Base-by-base conservation (phyloP, 1,140 invertebrate species). In the Halyomorpha halys region DNA sequence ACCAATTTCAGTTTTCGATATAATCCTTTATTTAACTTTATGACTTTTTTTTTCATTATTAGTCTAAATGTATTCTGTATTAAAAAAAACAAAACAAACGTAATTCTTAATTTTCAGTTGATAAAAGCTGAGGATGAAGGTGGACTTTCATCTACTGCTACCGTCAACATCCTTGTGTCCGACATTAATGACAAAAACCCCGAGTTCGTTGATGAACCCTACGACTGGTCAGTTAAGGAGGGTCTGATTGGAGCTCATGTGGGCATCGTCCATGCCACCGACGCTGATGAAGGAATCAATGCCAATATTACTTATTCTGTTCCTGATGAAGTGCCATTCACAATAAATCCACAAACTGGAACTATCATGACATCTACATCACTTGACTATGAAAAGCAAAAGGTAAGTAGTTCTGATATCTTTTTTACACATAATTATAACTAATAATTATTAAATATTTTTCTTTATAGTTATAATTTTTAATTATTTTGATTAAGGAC, bases 121-220 rank as follows among this genome's bases (percentile, higher is more conserved):
- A 83, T 94, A 25, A 87, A 84, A 77, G 91, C 90, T 0, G 89
- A 91, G 73, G 91, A 95, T 73, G 83, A 84, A 18, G 90, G 88
- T 15, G 89, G 87, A 44, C 74, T 94, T 27, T 85, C 84, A 0
- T 89, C 83, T 66, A 90, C 86, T 1, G 86, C 88, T 0, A 90
- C 86, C 1, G 86, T 94, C 0, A 91, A 91, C 70, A 89, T 95
- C 19, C 87, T 86, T 72, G 87, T 95, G 0, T 90, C 88, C 0
- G 91, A 94, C 71, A 90, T 92, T 44, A 94, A 94, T 70, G 91
- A 94, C 69, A 90, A 92, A 67, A 92, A 88, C 76, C 88, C 86
- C 0, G 86, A 87, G 68, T 94, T 94, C 72, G 80, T 86, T 8
- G 75, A 74, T 4, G 69, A 83, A 47, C 87, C 88, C 0, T 94